These are phyloP conservation scores for Phyllostomus discolor DNA, from an alignment of 2,113 vertebrate species.

Conservation along the genomic window DNA sequence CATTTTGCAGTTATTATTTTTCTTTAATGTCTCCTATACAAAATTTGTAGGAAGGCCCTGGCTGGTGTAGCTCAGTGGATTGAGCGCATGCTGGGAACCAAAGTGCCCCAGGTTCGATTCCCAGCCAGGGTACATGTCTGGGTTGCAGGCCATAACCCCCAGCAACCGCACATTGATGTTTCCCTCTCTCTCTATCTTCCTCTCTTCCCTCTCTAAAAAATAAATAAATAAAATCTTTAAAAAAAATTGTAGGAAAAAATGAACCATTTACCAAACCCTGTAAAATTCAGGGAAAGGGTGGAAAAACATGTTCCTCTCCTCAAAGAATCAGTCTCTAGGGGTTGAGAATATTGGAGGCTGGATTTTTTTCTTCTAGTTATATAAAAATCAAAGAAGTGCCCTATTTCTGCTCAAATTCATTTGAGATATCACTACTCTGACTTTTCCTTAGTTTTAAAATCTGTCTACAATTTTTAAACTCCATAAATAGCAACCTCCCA, in stretches of 20 bases:
- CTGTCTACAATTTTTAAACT: conserved; percentile 28
- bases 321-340: background rate
- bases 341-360: background rate
- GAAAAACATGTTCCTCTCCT: background rate
- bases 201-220: no score
- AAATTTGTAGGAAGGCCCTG: background rate
- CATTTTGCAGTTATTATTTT: background rate
- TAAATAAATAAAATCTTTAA: no score
- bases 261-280: background rate
- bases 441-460: conserved; percentile 53
- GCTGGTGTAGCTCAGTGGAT: no score
- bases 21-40: background rate
- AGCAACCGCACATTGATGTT: no score
- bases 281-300: background rate
- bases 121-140: no score
- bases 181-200: no score
- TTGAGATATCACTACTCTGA: conserved; percentile 16
- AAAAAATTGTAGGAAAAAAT: background rate
- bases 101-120: no score
- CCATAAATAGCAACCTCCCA: conserved; percentile 70
- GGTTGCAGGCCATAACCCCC: no score
- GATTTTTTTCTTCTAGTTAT: background rate
- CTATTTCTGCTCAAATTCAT: conserved; percentile 50
- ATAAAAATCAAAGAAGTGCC: conserved; percentile 25
- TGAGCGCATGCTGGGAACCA: no score